Evolutionary conservation across 23 tunicate species (phyloP).

Genomic region (Halocynthia roretzi): DNA sequence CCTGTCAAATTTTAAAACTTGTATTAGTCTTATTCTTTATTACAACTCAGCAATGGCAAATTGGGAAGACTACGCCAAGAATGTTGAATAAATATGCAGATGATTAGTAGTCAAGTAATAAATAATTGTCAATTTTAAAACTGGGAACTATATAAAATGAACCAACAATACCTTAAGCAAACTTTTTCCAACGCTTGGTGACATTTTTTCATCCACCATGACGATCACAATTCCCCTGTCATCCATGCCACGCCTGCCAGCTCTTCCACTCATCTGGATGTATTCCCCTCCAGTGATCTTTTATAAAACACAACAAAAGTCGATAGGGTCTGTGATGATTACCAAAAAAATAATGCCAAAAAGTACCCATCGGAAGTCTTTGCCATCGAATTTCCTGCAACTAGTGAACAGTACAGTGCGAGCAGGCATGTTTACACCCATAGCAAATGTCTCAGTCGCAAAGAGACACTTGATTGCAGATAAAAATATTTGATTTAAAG

Average conservation of each 20-base stretch:
- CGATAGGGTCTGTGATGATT: no score
- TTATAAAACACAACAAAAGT: no score
- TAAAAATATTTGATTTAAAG: not conserved
- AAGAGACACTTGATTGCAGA: slow-evolving; percentile 39
- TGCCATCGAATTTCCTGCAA: slow-evolving; percentile 86
- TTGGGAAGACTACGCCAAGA: no score
- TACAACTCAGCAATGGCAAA: no score
- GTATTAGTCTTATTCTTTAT: no score
- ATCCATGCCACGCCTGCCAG: slow-evolving; percentile 96
- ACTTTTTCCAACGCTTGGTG: slow-evolving; percentile 92
- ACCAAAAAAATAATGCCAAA: no score
- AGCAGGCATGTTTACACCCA: slow-evolving; percentile 99
- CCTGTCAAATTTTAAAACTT: slow-evolving; percentile 3
- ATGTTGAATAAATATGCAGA: no score
- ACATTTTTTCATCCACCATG: slow-evolving; percentile 89
- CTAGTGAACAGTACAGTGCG: slow-evolving; percentile 95
- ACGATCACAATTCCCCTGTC: slow-evolving; percentile 90
- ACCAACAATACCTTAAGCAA: slow-evolving; percentile 40
- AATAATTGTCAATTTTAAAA: no score
- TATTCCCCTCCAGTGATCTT: slow-evolving; percentile 97
- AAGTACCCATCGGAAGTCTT: slow-evolving; percentile 81
- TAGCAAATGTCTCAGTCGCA: slow-evolving; percentile 97
- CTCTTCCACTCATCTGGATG: slow-evolving; percentile 98
- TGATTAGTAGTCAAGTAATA: no score
- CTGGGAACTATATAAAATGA: no score